A percentile compares a stretch with the other conserved stretches of the same genome.
Conservation (phyloP, 2,113 vertebrate genomes). For the Macrotus californicus region DNA sequence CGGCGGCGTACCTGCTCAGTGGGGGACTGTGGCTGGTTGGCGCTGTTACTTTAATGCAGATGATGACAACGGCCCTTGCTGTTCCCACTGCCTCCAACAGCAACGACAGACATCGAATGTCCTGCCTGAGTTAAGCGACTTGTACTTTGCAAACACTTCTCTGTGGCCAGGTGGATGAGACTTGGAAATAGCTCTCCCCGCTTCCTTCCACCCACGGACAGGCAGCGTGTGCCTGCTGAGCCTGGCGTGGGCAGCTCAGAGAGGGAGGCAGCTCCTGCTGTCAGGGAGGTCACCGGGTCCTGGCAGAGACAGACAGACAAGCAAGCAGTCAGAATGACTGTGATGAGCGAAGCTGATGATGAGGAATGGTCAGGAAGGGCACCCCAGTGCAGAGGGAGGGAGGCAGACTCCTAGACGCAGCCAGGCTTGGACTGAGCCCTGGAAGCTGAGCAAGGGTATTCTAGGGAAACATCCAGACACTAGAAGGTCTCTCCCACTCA, state of each 20-base stretch:
- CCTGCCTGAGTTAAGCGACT: no score
- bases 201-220: fast-evolving
- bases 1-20: not conserved
- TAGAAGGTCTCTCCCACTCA: not conserved
- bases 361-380: fast-evolving
- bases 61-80: not conserved
- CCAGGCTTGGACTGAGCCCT: not conserved
- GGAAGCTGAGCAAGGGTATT: not conserved
- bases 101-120: fast-evolving
- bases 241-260: not conserved
- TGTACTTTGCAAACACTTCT: not conserved
- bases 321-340: not conserved
- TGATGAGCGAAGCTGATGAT: not conserved
- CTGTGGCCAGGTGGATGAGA: fast-evolving
- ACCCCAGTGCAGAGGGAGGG: fast-evolving
- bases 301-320: not conserved
- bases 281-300: fast-evolving
- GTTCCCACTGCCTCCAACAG: not conserved
- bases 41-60: not conserved
- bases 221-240: not conserved
- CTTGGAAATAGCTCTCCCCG: fast-evolving
- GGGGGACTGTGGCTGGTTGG: not conserved
- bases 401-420: not conserved
- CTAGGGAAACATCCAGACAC: no score
- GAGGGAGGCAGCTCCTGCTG: not conserved